Conservation (phyloP, 2,888 invertebrate genomes). For the Apodemia mormo region DNA sequence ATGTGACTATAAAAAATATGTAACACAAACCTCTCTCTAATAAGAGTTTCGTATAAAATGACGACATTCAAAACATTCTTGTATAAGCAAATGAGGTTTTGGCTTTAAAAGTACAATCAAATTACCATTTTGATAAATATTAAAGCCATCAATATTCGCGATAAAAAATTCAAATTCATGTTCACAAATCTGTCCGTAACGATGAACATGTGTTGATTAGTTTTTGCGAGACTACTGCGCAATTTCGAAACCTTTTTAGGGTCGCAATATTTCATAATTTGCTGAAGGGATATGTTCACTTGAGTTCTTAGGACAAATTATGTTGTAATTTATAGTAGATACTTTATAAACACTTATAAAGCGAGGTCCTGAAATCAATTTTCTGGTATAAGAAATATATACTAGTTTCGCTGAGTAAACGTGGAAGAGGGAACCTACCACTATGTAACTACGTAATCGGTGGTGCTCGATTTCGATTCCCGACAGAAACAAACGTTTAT, state of each 20-base stretch:
- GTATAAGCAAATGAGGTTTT: neutral
- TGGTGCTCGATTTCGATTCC: too few species aligned
- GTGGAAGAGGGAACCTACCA: too few species aligned
- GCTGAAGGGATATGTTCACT: constrained; percentile 2
- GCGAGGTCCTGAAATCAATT: too few species aligned
- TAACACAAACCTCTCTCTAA: neutral
- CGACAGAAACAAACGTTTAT: too few species aligned
- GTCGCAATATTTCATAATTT: constrained; percentile 12
- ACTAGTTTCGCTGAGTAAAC: too few species aligned
- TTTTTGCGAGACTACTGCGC: neutral
- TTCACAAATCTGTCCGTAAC: neutral
- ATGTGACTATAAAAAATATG: neutral
- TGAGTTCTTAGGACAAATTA: constrained; percentile 1
- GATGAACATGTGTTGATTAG: constrained; percentile 14
- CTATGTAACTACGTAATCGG: too few species aligned
- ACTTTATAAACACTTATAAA: neutral
- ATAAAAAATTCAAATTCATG: constrained; percentile 14
- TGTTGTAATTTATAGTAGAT: neutral
- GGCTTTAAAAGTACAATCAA: neutral
- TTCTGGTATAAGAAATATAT: too few species aligned
- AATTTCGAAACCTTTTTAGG: constrained; percentile 6
- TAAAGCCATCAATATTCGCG: constrained; percentile 1
- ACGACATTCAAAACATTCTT: neutral
- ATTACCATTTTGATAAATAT: neutral
- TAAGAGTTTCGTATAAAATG: neutral